These are phyloP conservation scores for Strigamia crassipes DNA, from an alignment of 2,888 invertebrate species.

Conservation along the genomic window DNA sequence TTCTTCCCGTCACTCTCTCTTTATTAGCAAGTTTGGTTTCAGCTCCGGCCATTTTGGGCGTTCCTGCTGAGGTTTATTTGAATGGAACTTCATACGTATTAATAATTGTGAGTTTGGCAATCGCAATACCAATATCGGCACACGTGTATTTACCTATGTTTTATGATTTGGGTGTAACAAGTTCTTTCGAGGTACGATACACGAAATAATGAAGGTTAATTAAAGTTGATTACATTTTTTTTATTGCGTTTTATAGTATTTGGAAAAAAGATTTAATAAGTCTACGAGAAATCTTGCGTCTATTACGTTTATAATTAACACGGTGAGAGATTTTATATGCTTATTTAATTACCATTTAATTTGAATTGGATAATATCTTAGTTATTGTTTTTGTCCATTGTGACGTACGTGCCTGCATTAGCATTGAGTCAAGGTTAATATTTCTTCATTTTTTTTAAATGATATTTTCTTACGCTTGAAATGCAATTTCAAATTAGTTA, in stretches of 20 bases:
- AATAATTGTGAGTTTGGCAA: not conserved
- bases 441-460: not conserved
- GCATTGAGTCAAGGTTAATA: not conserved
- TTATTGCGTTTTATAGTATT: not conserved
- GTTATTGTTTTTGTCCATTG: not conserved
- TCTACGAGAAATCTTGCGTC: not conserved
- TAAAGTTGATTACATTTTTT: not conserved
- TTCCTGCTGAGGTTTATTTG: not conserved
- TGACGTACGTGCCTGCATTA: not conserved
- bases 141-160: not conserved
- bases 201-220: not conserved
- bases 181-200: not conserved
- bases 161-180: not conserved
- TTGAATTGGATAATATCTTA: not conserved
- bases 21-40: not conserved
- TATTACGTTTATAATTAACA: not conserved
- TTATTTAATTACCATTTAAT: too few species aligned
- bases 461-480: not conserved
- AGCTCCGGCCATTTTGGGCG: not conserved
- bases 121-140: not conserved
- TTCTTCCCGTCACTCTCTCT: not conserved
- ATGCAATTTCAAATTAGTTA: slow-evolving; percentile 26
- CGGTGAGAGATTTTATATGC: not conserved
- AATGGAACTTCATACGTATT: not conserved
- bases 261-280: not conserved